A percentile compares a stretch with the other conserved stretches of the same genome.
phyloP scores from a whole-genome alignment of 2,113 vertebrate genomes.

The Atlantisia rogersi region DNA sequence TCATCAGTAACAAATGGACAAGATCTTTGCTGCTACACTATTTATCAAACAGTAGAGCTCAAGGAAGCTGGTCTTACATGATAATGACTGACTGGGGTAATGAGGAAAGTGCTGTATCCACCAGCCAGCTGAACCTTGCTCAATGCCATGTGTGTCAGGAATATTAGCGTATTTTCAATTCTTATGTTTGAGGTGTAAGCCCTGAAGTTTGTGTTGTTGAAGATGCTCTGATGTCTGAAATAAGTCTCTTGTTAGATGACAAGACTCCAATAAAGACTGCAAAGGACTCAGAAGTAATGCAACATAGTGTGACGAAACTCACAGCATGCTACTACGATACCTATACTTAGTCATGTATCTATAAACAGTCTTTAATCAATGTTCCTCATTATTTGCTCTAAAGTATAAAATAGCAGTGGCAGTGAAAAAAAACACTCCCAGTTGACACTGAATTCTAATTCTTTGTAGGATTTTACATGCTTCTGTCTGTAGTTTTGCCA shows the following conservation, averaged over 20 bases:
- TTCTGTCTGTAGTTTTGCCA: neutral
- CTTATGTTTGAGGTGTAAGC: neutral
- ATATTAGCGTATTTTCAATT: neutral
- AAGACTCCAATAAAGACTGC: neutral
- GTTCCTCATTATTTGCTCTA: neutral
- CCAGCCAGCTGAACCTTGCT: neutral
- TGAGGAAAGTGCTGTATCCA: neutral
- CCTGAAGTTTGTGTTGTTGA: neutral
- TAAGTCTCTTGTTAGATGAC: neutral
- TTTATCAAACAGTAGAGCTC: neutral
- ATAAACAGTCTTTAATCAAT: neutral
- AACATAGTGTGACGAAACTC: neutral
- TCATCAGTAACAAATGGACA: slow-evolving; percentile 1
- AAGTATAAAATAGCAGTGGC: neutral
- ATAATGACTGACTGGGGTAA: neutral
- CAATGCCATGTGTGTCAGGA: neutral
- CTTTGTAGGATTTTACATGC: neutral
- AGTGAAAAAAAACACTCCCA: neutral
- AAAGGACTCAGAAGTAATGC: neutral
- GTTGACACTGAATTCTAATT: neutral
- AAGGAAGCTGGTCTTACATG: neutral
- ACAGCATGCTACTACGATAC: neutral
- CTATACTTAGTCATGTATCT: neutral
- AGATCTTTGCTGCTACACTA: neutral
- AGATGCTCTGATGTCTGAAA: neutral